Percentiles rank a stretch among this genome's conserved stretches.
These are phyloP conservation scores for Bellardia bayeri DNA, from an alignment of 2,888 invertebrate species.

Conservation along the genomic window DNA sequence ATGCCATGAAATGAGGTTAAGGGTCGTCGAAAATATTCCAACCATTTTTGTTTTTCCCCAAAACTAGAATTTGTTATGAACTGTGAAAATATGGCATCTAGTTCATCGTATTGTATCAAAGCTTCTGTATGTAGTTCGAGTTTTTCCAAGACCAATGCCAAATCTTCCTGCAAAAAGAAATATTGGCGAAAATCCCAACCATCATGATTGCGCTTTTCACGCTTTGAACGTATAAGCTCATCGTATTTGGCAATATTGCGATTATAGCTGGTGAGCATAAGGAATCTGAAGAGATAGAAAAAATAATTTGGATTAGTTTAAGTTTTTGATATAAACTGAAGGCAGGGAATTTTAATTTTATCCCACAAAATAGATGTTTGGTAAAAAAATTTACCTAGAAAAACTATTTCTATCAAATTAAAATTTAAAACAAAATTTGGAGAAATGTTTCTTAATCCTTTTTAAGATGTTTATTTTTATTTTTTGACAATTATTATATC, in stretches of 20 bases:
- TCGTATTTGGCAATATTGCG: constrained; percentile 94
- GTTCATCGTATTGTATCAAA: constrained; percentile 97
- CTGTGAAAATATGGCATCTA: constrained; percentile 98
- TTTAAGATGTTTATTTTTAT: too few species aligned
- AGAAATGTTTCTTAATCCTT: too few species aligned
- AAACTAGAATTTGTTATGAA: constrained; percentile 97
- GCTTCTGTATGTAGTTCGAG: constrained; percentile 96
- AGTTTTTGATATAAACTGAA: too few species aligned
- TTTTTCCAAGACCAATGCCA: constrained; percentile 97
- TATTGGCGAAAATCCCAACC: constrained; percentile 98
- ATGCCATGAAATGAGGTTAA: constrained; percentile 94
- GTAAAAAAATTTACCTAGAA: too few species aligned
- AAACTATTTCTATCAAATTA: too few species aligned
- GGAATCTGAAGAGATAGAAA: constrained; percentile 78
- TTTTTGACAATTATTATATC: too few species aligned
- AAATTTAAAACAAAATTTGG: too few species aligned
- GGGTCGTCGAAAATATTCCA: constrained; percentile 91
- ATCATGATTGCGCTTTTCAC: constrained; percentile 94
- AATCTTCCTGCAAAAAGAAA: constrained; percentile 96
- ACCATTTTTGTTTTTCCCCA: constrained; percentile 94
- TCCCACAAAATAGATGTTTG: too few species aligned
- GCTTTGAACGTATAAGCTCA: constrained; percentile 94
- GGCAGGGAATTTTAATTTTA: too few species aligned
- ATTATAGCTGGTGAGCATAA: constrained; percentile 94
- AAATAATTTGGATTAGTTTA: too few species aligned